Conservation (phyloP, 2,888 invertebrate genomes). For the Poecilobothrus nobilitatus region DNA sequence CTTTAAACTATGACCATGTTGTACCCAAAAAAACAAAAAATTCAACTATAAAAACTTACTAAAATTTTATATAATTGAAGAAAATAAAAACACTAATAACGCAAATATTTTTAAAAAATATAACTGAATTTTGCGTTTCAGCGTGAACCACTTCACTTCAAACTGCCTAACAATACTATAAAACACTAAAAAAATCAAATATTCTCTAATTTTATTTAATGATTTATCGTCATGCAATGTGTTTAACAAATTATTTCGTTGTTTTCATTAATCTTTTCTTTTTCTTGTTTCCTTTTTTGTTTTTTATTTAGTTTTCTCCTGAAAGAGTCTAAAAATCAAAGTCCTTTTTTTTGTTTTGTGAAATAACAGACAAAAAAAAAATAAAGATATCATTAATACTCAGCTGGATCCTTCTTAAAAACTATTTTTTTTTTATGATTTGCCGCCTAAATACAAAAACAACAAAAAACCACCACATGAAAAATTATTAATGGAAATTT, state of each 20-base stretch:
- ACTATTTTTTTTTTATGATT: background rate
- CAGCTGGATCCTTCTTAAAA: background rate
- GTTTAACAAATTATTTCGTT: constrained; percentile 6
- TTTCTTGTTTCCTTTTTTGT: background rate
- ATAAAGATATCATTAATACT: background rate
- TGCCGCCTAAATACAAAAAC: background rate
- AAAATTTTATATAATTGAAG: too few species aligned
- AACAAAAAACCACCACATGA: background rate
- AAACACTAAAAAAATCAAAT: too few species aligned
- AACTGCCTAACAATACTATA: too few species aligned
- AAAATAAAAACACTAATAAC: too few species aligned
- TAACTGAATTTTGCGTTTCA: too few species aligned
- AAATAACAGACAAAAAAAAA: background rate
- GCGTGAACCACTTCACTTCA: too few species aligned
- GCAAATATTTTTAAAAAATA: too few species aligned
- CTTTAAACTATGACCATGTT: too few species aligned
- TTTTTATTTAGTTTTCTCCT: too few species aligned
- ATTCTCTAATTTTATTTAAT: background rate
- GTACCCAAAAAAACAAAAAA: too few species aligned
- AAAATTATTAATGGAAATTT: background rate
- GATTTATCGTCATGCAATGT: constrained; percentile 7
- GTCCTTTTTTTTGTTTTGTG: background rate
- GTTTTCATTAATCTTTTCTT: constrained; percentile 2
- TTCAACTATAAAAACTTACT: too few species aligned
- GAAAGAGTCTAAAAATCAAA: background rate